phyloP scores from a whole-genome alignment of 2,888 invertebrate genomes.

The Hedya salicella region DNA sequence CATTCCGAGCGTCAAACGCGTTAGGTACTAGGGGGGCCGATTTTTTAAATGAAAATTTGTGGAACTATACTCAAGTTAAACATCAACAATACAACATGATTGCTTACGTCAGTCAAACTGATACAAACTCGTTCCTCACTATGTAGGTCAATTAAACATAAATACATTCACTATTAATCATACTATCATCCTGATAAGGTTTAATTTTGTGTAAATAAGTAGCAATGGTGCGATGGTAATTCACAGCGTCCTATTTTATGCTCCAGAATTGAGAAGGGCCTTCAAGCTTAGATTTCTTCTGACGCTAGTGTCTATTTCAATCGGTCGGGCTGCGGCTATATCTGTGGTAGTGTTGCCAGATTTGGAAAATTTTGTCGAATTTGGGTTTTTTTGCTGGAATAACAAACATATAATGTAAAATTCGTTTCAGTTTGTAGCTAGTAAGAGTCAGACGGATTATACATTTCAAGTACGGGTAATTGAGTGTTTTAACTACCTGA shows the following conservation, averaged over 20 bases:
- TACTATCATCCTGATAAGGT: background rate
- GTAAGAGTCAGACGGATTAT: no score
- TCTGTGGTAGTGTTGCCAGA: constrained; percentile 4
- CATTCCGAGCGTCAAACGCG: no score
- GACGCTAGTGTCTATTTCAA: background rate
- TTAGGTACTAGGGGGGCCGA: no score
- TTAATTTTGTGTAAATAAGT: background rate
- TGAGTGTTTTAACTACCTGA: no score
- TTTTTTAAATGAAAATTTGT: no score
- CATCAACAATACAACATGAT: background rate
- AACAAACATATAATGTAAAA: no score
- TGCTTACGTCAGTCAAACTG: constrained; percentile 27
- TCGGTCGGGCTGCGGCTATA: constrained; percentile 2
- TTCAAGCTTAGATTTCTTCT: constrained; percentile 22
- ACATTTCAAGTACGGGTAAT: no score
- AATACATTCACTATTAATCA: background rate
- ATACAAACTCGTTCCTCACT: constrained; percentile 11
- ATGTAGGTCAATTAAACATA: constrained; percentile 28
- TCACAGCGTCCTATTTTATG: constrained; percentile 54
- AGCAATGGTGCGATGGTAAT: background rate
- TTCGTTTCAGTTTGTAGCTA: no score
- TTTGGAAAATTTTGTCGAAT: background rate
- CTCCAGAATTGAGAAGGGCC: constrained; percentile 50
- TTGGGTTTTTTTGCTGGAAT: background rate
- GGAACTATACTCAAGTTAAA: background rate